Evolutionary conservation across 2,113 vertebrate genomes (phyloP).

Genomic region (Orthonyx spaldingii): DNA sequence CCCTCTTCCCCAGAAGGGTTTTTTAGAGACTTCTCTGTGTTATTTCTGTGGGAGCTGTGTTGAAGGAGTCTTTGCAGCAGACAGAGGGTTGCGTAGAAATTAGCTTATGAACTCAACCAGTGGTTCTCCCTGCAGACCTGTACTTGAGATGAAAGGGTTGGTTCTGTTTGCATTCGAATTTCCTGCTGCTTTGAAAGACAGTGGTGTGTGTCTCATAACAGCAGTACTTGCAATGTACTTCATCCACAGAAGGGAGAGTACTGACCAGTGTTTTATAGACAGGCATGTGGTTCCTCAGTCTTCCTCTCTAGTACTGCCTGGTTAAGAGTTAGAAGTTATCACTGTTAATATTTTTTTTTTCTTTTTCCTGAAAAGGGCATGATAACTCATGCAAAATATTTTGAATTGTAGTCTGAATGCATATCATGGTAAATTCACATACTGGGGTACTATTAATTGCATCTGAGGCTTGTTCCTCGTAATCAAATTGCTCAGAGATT

Average conservation of each 20-base stretch:
- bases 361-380: background rate
- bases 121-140: background rate
- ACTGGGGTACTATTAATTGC: background rate
- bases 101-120: background rate
- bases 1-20: background rate
- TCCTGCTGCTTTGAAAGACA: background rate
- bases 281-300: background rate
- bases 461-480: background rate
- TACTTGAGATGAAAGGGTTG: background rate
- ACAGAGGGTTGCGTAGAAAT: background rate
- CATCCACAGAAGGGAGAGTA: background rate
- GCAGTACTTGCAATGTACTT: background rate
- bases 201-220: background rate
- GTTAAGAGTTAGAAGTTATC: background rate
- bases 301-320: background rate
- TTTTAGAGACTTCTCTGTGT: background rate
- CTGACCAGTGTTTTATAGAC: background rate
- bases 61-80: background rate
- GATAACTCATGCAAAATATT: background rate
- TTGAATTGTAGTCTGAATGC: background rate
- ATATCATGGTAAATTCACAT: background rate
- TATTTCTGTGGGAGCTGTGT: background rate
- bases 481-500: background rate
- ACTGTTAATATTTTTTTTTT: background rate
- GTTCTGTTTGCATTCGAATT: background rate